Base-by-base conservation (phyloP, 2,113 vertebrate genomes). In the Anguilla rostrata region DNA sequence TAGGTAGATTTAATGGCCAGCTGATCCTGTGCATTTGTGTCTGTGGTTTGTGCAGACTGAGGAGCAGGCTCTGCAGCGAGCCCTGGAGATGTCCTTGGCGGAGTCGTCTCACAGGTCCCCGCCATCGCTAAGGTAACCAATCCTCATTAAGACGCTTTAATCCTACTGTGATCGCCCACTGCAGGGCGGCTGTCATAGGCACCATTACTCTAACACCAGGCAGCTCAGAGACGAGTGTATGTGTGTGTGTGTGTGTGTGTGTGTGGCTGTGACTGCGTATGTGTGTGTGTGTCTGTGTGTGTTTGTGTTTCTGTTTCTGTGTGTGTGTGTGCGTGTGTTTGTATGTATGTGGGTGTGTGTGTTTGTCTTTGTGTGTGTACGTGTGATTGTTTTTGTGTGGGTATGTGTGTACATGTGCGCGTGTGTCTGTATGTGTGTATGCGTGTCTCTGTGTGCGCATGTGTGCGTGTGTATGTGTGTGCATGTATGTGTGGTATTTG, bases 1-100 rank as follows among this genome's bases (percentile, higher is more conserved):
- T 75, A 6, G n/a, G 26, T 22, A n/a, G 63, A 71, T 71, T 71
- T 22, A 26, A 0, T n/a, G 63, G 20, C 20, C 3, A 3, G 34
- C 0, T 34, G n/a, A 34, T n/a, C 71, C 26, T 11, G 71, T 75
- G n/a, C 71, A 29, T 75, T 71, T 22, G n/a, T 75, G n/a, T 84
- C 34, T 82, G 92, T 34, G 49, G 6, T 89, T 49, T 7, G 86
- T 92, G 39, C 88, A 99, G 98, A 98, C 96, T 0, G 98, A 99
- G 87, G 98, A 99, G 85, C 98, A 99, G 92, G 98, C 98, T 22
- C 94, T 99, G 89, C 98, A 99, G 88, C 95, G 96, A 88, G 98
- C 98, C 75, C 94, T 99, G 92, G 98, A 98, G 94, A 96, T 98
- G 94, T 99, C 98, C 14, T 90, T 99, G 92, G 96, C 97, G 78